Conservation (phyloP, 2,113 vertebrate species). For the Copsychus sechellarum region DNA sequence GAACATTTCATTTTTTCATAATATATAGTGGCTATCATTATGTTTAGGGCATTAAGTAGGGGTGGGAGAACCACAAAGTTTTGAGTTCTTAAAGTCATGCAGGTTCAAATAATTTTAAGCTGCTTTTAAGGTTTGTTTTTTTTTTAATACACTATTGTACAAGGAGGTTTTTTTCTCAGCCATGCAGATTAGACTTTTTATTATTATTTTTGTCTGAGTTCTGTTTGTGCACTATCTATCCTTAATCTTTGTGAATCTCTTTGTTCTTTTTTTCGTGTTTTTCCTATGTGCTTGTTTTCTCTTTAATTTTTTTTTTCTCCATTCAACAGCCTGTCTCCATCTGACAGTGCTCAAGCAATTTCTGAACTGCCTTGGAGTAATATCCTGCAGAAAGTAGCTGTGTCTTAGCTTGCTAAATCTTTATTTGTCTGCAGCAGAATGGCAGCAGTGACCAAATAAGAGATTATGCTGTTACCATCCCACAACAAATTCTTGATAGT, state of each 20-base stretch:
- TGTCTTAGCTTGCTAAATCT: not conserved
- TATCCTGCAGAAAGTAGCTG: constrained; percentile 21
- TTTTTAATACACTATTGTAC: not conserved
- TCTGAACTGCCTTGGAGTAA: constrained; percentile 26
- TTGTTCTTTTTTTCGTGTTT: not conserved
- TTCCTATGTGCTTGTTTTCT: not conserved
- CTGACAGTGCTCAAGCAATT: constrained; percentile 11
- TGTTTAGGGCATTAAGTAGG: not conserved
- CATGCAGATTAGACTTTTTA: not conserved
- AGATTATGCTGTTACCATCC: constrained; percentile 9
- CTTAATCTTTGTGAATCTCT: not conserved
- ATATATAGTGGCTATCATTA: not conserved
- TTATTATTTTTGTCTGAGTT: not conserved
- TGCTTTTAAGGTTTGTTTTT: not conserved
- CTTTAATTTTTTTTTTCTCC: not conserved
- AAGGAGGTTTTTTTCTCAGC: not conserved
- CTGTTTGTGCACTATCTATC: not conserved
- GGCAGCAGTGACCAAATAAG: not conserved
- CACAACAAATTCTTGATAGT: not conserved
- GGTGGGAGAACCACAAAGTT: not conserved
- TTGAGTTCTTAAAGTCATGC: not conserved
- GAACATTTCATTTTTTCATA: not conserved
- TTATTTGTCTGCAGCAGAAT: constrained; percentile 16
- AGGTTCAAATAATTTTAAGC: not conserved
- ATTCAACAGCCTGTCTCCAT: not conserved